These are phyloP conservation scores for Itoplectis maculator DNA, from an alignment of 2,888 invertebrate genomes.

Conservation along the genomic window DNA sequence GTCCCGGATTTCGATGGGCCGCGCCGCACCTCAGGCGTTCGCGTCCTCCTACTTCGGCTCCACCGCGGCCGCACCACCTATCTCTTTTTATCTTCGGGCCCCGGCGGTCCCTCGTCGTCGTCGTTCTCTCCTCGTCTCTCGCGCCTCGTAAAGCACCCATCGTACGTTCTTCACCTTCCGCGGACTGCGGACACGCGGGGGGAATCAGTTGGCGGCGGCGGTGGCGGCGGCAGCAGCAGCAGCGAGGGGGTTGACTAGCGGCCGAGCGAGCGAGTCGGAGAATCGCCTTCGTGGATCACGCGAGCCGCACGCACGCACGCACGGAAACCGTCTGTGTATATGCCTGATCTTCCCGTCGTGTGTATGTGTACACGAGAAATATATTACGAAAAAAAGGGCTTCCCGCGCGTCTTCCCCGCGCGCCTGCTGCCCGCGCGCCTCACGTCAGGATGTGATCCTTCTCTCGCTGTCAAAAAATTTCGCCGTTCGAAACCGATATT, in stretches of 20 bases:
- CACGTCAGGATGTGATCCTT: constrained; percentile 14
- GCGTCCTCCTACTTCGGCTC: constrained; percentile 46
- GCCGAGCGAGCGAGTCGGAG: constrained; percentile 33
- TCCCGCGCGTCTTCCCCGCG: constrained; percentile 24
- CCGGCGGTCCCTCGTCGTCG: neutral
- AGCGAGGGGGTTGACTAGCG: constrained; percentile 59
- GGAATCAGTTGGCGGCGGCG: constrained; percentile 72
- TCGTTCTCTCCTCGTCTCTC: constrained; percentile 6
- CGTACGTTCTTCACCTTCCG: constrained; percentile 64
- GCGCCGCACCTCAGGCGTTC: constrained; percentile 68
- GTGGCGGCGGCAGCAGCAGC: constrained; percentile 79
- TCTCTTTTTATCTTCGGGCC: constrained; percentile 22
- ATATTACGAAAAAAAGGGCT: constrained; percentile 47
- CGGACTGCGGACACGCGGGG: constrained; percentile 69
- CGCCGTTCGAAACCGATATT: constrained; percentile 13
- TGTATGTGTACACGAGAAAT: constrained; percentile 38
- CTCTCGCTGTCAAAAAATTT: constrained; percentile 23
- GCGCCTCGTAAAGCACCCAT: constrained; percentile 16
- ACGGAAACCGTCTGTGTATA: constrained; percentile 72
- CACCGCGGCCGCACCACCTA: constrained; percentile 3
- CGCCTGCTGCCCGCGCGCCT: neutral
- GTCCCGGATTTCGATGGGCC: constrained; percentile 81
- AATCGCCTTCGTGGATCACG: constrained; percentile 75
- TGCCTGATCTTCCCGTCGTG: constrained; percentile 25
- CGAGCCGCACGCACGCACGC: constrained; percentile 73